Conservation (phyloP, 2,113 vertebrate genomes). For the Neotragus moschatus region DNA sequence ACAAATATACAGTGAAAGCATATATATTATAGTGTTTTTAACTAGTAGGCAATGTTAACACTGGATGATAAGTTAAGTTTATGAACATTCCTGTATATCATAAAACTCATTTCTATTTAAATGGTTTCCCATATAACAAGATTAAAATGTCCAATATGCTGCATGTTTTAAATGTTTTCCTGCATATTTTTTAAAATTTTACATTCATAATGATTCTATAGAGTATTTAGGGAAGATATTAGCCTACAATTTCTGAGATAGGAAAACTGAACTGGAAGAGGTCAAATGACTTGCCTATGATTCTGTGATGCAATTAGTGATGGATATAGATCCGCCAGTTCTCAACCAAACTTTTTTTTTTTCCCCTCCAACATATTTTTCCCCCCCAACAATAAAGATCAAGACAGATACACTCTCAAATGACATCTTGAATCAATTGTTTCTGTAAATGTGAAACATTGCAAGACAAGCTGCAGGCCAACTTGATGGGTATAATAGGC, state of each 20-base stretch:
- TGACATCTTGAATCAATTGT: background rate
- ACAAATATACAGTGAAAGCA: background rate
- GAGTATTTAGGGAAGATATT: background rate
- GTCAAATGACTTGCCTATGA: background rate
- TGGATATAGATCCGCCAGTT: background rate
- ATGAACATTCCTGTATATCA: background rate
- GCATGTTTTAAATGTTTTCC: background rate
- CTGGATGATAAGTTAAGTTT: background rate
- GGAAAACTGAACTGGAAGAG: background rate
- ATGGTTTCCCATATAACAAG: background rate
- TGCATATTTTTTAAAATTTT: background rate
- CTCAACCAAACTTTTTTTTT: background rate
- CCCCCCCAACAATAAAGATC: background rate
- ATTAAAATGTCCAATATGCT: background rate
- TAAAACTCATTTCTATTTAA: constrained; percentile 2
- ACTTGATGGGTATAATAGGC: background rate
- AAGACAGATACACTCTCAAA: background rate
- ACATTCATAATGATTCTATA: background rate
- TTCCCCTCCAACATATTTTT: background rate
- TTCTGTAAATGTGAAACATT: background rate
- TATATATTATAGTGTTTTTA: background rate
- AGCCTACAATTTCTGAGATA: background rate
- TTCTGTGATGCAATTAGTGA: background rate
- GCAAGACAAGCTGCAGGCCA: background rate
- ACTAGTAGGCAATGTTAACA: background rate